Evolutionary conservation across 2,888 invertebrate species (phyloP).

Genomic region (Endomychus coccineus): DNA sequence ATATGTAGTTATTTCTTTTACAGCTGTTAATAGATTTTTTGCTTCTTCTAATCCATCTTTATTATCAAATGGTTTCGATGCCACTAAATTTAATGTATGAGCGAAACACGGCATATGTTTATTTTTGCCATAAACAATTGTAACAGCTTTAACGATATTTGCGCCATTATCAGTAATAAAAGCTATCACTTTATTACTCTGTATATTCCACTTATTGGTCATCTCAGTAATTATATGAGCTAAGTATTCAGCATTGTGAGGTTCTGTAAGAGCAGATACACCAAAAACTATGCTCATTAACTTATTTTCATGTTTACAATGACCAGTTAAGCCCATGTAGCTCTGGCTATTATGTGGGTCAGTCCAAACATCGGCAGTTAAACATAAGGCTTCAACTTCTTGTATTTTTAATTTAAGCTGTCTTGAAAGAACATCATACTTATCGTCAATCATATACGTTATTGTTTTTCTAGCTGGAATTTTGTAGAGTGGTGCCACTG

Average conservation of each 20-base stretch:
- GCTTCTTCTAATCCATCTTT: not conserved
- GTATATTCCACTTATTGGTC: conserved; percentile 20
- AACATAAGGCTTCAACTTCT: conserved; percentile 7
- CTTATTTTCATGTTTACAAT: conserved; percentile 9
- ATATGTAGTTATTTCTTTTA: conserved; percentile 24
- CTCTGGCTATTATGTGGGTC: conserved; percentile 5
- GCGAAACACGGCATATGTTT: conserved; percentile 22
- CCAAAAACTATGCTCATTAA: conserved; percentile 8
- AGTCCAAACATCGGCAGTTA: conserved; percentile 8
- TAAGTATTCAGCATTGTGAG: conserved; percentile 22
- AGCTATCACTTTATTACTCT: conserved; percentile 19
- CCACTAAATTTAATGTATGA: conserved; percentile 23
- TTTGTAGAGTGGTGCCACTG: conserved; percentile 5
- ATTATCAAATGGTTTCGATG: conserved; percentile 16
- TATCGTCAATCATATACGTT: conserved; percentile 7
- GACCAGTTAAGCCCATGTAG: conserved; percentile 9
- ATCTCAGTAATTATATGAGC: conserved; percentile 17
- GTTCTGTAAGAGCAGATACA: conserved; percentile 6
- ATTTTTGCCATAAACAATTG: conserved; percentile 19
- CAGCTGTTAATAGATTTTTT: conserved; percentile 5
- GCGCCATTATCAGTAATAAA: conserved; percentile 25
- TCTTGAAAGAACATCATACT: conserved; percentile 6
- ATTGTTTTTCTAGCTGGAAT: conserved; percentile 6
- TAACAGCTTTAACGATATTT: conserved; percentile 26
- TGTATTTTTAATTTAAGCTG: conserved; percentile 5